A percentile compares a stretch with the other conserved stretches of the same genome.
phyloP scores from a whole-genome alignment of 2,113 vertebrate genomes.

The Ailurus styani region DNA sequence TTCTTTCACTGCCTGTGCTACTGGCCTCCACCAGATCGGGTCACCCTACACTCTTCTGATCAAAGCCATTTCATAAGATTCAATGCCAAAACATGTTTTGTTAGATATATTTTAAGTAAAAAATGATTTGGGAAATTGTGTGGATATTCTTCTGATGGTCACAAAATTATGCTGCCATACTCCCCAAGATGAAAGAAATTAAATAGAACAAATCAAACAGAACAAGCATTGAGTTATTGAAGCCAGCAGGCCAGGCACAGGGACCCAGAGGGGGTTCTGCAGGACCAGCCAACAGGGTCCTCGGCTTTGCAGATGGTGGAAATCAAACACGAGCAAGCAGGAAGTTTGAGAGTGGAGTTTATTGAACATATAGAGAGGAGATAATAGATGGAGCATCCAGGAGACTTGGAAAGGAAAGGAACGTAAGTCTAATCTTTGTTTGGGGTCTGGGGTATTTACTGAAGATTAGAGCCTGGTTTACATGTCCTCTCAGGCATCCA shows the following conservation, averaged over 20 bases:
- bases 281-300: background rate
- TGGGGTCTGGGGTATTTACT: background rate
- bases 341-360: background rate
- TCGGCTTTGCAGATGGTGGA: background rate
- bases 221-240: background rate
- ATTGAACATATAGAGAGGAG: background rate
- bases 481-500: background rate
- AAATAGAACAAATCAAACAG: background rate
- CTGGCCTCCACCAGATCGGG: background rate
- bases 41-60: background rate
- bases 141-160: background rate
- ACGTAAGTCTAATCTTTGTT: background rate
- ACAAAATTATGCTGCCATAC: background rate
- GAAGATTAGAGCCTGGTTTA: background rate
- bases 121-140: background rate
- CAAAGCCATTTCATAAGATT: background rate
- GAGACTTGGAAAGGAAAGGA: background rate
- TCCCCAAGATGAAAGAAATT: background rate
- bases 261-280: background rate
- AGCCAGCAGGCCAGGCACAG: background rate
- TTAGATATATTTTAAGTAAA: background rate
- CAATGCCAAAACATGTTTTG: background rate
- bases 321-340: background rate
- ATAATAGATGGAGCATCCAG: background rate
- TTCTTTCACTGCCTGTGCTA: background rate